Conservation (phyloP, 2,113 vertebrate genomes). For the Misgurnus mizolepis region DNA sequence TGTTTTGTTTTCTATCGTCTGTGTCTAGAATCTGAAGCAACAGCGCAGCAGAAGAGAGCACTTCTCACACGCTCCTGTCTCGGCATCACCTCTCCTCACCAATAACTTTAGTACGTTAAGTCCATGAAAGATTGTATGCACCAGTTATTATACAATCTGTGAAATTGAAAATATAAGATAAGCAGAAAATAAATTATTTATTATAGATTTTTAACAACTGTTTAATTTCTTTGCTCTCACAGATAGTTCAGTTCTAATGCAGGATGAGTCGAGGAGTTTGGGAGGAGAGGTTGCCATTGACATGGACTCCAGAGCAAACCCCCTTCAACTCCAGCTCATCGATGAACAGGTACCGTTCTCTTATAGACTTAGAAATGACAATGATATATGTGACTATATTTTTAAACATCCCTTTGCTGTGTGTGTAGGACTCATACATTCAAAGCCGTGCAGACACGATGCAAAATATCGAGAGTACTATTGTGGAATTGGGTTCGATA, state of each 20-base stretch:
- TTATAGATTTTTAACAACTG: conserved; percentile 62
- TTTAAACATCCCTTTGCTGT: not conserved
- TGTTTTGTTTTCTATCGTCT: not conserved
- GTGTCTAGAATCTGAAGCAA: conserved; percentile 86
- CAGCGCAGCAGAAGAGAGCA: conserved; percentile 89
- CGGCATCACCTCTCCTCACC: conserved; percentile 78
- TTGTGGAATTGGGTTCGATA: conserved; percentile 90
- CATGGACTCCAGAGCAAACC: conserved; percentile 83
- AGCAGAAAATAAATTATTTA: not conserved
- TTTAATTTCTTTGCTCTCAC: conserved; percentile 45
- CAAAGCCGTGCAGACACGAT: conserved; percentile 91
- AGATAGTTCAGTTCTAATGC: conserved; percentile 84
- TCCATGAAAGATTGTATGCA: too few species aligned
- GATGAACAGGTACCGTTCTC: conserved; percentile 82
- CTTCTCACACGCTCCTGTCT: conserved; percentile 81
- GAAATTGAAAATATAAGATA: too few species aligned
- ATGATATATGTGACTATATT: not conserved
- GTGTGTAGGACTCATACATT: conserved; percentile 85
- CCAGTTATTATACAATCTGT: too few species aligned
- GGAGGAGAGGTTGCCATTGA: conserved; percentile 85
- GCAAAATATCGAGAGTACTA: conserved; percentile 94
- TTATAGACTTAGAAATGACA: not conserved
- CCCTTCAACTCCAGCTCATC: conserved; percentile 87
- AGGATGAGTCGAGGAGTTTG: conserved; percentile 80
- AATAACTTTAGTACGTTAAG: conserved; percentile 83